These are phyloP conservation scores for Hexactinellida sp. DNA, from an alignment of 37 sponge, comb jelly and placozoan genomes.

Conservation along the genomic window DNA sequence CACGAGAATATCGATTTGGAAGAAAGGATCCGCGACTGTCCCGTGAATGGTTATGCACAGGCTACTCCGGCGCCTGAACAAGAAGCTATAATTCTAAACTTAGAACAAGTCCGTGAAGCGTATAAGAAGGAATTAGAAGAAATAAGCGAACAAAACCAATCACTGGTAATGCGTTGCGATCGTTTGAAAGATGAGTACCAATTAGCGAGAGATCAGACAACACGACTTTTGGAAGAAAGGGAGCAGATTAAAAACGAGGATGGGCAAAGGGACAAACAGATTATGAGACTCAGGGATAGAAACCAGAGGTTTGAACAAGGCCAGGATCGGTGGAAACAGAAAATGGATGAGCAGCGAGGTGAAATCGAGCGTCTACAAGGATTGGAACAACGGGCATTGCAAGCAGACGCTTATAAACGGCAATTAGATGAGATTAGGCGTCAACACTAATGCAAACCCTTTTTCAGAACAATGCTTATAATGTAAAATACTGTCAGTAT, in stretches of 20 bases:
- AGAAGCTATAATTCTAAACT: neutral
- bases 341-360: slow-evolving; percentile 1
- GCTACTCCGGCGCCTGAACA: neutral
- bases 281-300: neutral
- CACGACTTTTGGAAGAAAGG: neutral
- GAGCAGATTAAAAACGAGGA: neutral
- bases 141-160: neutral
- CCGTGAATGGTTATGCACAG: neutral
- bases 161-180: neutral
- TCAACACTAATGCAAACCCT: neutral
- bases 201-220: neutral
- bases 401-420: neutral
- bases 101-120: neutral
- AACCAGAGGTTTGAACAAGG: neutral
- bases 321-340: neutral
- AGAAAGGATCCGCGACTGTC: neutral
- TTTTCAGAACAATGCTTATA: too few species aligned
- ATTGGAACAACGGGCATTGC: neutral
- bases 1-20: neutral
- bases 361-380: neutral
- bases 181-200: neutral
- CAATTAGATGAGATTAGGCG: neutral
- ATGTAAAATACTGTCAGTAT: too few species aligned
- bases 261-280: neutral
- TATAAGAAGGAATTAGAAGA: neutral